Evolutionary conservation across 2,888 invertebrate species (phyloP), one percentile per base, ranked within the genome.

Genomic region (Conus canariensis): DNA sequence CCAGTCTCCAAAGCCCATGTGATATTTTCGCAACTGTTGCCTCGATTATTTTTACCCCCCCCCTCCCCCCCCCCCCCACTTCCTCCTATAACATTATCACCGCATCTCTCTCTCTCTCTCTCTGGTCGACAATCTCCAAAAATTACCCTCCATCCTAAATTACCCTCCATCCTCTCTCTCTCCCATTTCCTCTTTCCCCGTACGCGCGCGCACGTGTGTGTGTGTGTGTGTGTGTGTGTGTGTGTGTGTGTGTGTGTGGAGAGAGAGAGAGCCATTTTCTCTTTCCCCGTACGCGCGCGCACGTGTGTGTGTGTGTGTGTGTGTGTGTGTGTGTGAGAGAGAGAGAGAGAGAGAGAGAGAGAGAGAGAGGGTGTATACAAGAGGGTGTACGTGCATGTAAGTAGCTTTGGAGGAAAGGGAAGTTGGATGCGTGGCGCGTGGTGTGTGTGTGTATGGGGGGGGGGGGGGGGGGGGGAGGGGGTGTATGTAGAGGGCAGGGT

Each of bases 101-200:
- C 7, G 30, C 30, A 25, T 86, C 86, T 90, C 86, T 86, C 70
- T 70, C 70, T 86, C 86, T 90, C 86, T 90, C 86, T 90, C 60
- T 64, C 60, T 64, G 60, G 10, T 64, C 83, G 82, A 14, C 60
- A 80, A 82, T 22, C 45, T 45, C 45, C 45, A 45, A 45, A 45
- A 45, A 45, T 45, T 45, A 45, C 80, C 19, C 80, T 30, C 19
- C 45, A 30, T 30, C 19, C 80, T 6, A 45, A 45, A 45, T 45
- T 45, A 45, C 80, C 19, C 80, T 30, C 19, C 45, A 30, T 30
- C 19, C 80, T 6, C 80, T 82, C 80, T 82, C 45, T 56, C 30
- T 30, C 30, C 80, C 80, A 1, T 30, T 30, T 6, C 45, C 45
- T 82, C 45, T 82, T 8, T 22, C 70, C n/a, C 22, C 70, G 45